phyloP scores from a whole-genome alignment of 1,140 invertebrate species.

The Nebria ingens region DNA sequence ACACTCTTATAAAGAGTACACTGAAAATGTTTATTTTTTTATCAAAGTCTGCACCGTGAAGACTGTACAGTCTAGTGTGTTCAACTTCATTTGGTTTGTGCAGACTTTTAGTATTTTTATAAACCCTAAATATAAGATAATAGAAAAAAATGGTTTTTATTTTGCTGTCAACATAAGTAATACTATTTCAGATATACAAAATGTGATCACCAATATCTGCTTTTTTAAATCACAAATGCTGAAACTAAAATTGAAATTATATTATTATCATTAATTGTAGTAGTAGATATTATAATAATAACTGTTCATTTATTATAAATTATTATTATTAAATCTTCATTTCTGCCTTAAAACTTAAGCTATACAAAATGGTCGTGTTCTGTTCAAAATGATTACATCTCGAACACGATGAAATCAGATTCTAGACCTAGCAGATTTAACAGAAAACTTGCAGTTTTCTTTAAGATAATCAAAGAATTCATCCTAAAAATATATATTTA shows the following conservation, averaged over 20 bases:
- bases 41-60: not conserved
- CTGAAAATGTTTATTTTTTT: constrained; percentile 10
- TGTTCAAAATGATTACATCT: not conserved
- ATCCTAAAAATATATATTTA: too few species aligned
- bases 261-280: too few species aligned
- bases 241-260: not conserved
- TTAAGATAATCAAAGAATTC: too few species aligned
- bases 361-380: not conserved
- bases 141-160: not conserved
- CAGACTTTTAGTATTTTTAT: too few species aligned
- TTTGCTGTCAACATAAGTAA: not conserved
- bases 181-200: constrained; percentile 1
- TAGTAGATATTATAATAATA: too few species aligned
- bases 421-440: not conserved
- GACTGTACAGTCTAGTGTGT: too few species aligned
- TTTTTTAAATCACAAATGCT: constrained; percentile 1
- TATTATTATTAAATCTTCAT: too few species aligned
- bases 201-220: not conserved
- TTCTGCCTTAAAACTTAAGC: not conserved
- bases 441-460: too few species aligned
- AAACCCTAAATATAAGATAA: too few species aligned
- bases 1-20: constrained; percentile 18
- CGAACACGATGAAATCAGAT: not conserved
- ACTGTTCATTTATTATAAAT: too few species aligned
- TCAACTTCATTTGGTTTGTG: too few species aligned